Evolutionary conservation across 2,113 vertebrate species (phyloP).

Genomic region (Zosterops pallidus): DNA sequence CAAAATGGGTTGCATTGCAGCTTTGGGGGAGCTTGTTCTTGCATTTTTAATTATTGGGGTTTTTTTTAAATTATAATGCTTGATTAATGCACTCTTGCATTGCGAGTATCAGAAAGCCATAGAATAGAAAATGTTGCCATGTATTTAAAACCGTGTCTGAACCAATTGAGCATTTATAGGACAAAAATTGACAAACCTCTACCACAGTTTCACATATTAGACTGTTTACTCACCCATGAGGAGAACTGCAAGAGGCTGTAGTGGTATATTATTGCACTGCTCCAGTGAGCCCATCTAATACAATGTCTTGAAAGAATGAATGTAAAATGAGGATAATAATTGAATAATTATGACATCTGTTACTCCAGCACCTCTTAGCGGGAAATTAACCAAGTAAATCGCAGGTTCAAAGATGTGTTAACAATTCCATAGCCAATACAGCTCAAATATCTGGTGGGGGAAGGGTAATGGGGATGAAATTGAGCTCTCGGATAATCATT

Average conservation of each 20-base stretch:
- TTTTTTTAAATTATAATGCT: background rate
- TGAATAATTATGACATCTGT: slow-evolving; percentile 96
- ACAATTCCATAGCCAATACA: slow-evolving; percentile 85
- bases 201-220: slow-evolving; percentile 30
- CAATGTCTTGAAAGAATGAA: slow-evolving; percentile 69
- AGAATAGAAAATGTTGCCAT: background rate
- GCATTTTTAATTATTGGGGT: background rate
- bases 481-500: slow-evolving; percentile 90
- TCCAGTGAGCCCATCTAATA: slow-evolving; percentile 18
- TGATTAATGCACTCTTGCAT: background rate
- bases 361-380: slow-evolving; percentile 85
- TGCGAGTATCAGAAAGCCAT: background rate
- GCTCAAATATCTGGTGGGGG: slow-evolving; percentile 90
- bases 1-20: background rate
- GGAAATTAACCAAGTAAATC: slow-evolving; percentile 87
- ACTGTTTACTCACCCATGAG: slow-evolving; percentile 51
- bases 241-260: slow-evolving; percentile 50
- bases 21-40: background rate
- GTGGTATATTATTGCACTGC: slow-evolving; percentile 73
- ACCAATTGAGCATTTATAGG: background rate
- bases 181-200: slow-evolving; percentile 19
- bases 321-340: slow-evolving; percentile 86
- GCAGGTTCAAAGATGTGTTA: slow-evolving; percentile 87
- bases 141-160: background rate
- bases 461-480: slow-evolving; percentile 90